Base-by-base conservation (phyloP, 2,888 invertebrate genomes). In the Chrysolina haemoptera region DNA sequence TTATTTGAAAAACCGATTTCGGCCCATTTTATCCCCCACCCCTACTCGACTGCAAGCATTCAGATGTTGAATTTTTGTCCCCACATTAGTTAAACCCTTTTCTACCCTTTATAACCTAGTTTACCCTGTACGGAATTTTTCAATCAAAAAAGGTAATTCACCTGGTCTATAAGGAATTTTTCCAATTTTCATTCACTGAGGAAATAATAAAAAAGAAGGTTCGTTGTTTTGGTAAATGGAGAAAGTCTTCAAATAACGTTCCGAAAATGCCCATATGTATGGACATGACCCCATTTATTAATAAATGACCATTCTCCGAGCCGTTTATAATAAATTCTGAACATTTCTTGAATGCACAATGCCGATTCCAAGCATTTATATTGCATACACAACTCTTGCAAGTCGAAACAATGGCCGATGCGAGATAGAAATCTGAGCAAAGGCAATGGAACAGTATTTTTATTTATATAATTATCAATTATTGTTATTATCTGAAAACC, bases 381-480 rank as follows among this genome's bases (percentile, higher is more conserved):
- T 71, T 55, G 73, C 70, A 68, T 71, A 67, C 74, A 76, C 74
- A 66, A 73, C 71, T 69, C 71, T 68, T 67, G n/a, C 20, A 50
- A 63, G 43, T 62, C 65, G 66, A 70, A 73, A 77, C 77, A 77
- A 77, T 77, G 77, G 77, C 50, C 66, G 62, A 62, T 20, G 69
- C 63, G 16, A 73, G 77, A 77, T 77, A 77, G 67, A 64, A 71
- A 77, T 77, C 77, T 75, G 64, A 41, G 62, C 59, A 55, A 67
- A 59, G 68, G 68, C 70, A 68, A 65, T 67, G 74, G 65, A 62
- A 55, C 41, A 35, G 53, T n/a, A 66, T 75, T 78, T 78, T 75
- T 76, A 78, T 76, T 78, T 75, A 72, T 78, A 74, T 76, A 78
- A 79, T 79, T 77, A 79, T 74, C 78, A 79, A 79, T 79, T 79